Base-by-base conservation (phyloP, 1,140 invertebrate species). In the Drosophila kikkawai region DNA sequence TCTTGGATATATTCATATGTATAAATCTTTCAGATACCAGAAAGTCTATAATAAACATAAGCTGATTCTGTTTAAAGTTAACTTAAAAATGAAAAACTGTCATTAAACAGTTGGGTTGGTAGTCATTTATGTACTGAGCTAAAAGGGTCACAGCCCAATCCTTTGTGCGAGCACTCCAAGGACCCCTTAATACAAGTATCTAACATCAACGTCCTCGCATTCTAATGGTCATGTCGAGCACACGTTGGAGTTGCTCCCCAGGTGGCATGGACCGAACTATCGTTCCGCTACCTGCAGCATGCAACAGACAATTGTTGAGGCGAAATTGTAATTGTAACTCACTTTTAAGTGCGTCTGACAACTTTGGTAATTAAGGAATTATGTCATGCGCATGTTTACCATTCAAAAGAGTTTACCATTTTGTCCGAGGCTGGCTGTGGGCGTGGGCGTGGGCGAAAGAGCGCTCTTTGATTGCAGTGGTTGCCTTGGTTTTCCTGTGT, bases 321-420 rank as follows among this genome's bases (percentile, higher is more conserved):
- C 37, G 32, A 59, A 61, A 70, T 34, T 69, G 57, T 78, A 77
- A 78, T 70, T 55, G 64, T 51, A 78, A 78, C 75, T 70, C 50
- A 63, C 73, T 61, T 84, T 79, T 75, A 75, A 73, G 51, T 88
- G 85, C 69, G 78, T 56, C 63, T 81, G 84, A 88, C 77, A 88
- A 88, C 78, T 87, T 87, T 80, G 84, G 84, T 87, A 87, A 87
- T 87, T 87, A 87, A 88, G 80, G 84, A 87, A 87, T 88, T 87
- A 87, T 88, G 84, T 83, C 84, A 87, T 79, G 84, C 84, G 84
- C 84, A 87, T 51, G 69, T 69, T 87, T 63, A 56, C 61, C 47
- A 63, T 60, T 60, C 57, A 71, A 61, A 55, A 47, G 58, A 26
- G 44, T 48, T 55, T 37, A 37, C 34, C 51, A 37, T 55, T 59